A percentile compares a stretch with the other conserved stretches of the same genome.
phyloP scores from a whole-genome alignment of 2,797 vertebrate species.

The Mus spretus region DNA sequence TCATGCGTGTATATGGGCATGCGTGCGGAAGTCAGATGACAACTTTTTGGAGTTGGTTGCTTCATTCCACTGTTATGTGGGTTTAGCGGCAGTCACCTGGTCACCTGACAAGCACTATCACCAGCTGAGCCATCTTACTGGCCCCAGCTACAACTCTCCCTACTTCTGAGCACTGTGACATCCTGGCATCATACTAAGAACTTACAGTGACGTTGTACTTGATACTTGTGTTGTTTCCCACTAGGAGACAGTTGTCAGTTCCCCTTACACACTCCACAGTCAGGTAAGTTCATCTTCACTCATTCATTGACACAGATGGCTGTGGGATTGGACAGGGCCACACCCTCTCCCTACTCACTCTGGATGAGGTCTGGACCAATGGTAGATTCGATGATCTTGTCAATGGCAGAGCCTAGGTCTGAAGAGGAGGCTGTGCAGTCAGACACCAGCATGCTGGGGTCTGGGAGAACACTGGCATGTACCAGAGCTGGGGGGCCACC shows the following conservation, averaged over 20 bases:
- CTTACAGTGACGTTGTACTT: background rate
- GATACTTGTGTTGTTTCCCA: background rate
- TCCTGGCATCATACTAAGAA: background rate
- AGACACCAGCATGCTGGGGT: slow-evolving; percentile 94
- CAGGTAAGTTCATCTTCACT: background rate
- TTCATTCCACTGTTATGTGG: background rate
- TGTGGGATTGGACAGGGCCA: background rate
- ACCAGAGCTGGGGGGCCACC: slow-evolving; percentile 94
- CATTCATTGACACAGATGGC: background rate
- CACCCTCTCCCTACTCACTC: slow-evolving; percentile 88
- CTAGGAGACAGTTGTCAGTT: background rate
- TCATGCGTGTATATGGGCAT: no score
- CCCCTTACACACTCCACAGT: background rate
- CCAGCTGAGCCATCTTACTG: background rate
- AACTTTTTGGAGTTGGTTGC: no score
- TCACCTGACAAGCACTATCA: background rate
- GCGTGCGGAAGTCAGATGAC: background rate
- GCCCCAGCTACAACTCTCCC: background rate
- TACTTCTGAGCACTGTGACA: background rate
- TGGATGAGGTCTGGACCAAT: slow-evolving; percentile 97
- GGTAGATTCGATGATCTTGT: slow-evolving; percentile 98
- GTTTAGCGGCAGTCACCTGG: background rate
- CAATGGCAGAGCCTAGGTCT: slow-evolving; percentile 96
- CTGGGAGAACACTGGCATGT: slow-evolving; percentile 94
- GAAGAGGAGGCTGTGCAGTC: slow-evolving; percentile 97